Evolutionary conservation across 2,888 invertebrate genomes (phyloP).

Genomic region (Leucoma salicis): DNA sequence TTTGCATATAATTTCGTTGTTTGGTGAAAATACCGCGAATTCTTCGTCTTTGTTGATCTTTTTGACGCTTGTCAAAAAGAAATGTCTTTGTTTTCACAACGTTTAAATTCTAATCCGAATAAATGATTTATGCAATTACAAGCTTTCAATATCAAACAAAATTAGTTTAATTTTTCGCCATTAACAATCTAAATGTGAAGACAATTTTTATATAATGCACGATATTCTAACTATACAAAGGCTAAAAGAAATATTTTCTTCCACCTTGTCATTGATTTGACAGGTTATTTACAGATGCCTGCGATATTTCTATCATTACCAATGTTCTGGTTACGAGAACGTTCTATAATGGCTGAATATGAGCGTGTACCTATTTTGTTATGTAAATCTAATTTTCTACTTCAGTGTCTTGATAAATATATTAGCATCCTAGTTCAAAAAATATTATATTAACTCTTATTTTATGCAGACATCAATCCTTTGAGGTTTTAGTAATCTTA

Average conservation of each 20-base stretch:
- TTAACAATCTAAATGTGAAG: too few species aligned
- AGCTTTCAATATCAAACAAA: too few species aligned
- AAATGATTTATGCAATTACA: too few species aligned
- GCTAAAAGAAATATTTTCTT: conserved; percentile 8
- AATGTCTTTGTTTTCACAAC: too few species aligned
- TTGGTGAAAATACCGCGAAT: too few species aligned
- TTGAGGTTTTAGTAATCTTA: too few species aligned
- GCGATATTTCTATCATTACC: conserved; percentile 57
- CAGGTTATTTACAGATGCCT: conserved; percentile 31
- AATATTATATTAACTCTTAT: not conserved
- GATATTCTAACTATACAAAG: not conserved
- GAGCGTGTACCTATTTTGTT: conserved; percentile 40
- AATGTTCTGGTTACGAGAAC: conserved; percentile 59
- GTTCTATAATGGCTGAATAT: conserved; percentile 44
- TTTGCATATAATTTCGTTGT: too few species aligned
- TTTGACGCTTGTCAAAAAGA: too few species aligned
- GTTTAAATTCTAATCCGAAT: too few species aligned
- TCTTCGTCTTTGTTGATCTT: too few species aligned
- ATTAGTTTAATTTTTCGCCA: too few species aligned
- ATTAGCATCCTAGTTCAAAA: conserved; percentile 6
- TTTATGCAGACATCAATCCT: conserved; percentile 6
- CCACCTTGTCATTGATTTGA: conserved; percentile 21
- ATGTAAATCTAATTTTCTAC: conserved; percentile 64
- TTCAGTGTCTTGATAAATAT: conserved; percentile 39
- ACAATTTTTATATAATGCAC: too few species aligned